These are phyloP conservation scores for Ornithoptera priamus DNA, from an alignment of 2,888 invertebrate genomes.

Conservation along the genomic window DNA sequence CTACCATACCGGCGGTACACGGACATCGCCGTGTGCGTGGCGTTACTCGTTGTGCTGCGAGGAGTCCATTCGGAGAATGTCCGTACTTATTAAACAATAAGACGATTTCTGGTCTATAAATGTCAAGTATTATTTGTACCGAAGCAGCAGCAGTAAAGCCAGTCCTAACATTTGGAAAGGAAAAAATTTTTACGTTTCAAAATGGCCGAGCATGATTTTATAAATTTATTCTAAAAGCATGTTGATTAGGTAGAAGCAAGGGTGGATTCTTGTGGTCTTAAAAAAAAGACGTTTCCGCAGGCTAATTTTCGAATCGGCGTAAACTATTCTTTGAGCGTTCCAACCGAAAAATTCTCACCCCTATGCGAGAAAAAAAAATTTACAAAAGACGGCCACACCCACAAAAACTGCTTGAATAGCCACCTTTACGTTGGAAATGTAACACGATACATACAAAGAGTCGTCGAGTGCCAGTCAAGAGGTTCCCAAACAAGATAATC, in stretches of 20 bases:
- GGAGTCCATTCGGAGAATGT: conserved; percentile 8
- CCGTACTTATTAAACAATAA: conserved; percentile 18
- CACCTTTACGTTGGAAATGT: conserved; percentile 60
- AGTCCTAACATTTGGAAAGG: too few relatives aligned
- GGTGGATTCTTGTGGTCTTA: neutral
- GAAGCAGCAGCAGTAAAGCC: too few relatives aligned
- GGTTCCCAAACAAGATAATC: conserved; percentile 78
- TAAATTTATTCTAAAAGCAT: too few relatives aligned
- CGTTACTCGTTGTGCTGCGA: conserved; percentile 30
- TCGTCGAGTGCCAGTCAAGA: conserved; percentile 73
- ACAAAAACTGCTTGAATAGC: conserved; percentile 69
- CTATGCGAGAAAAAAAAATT: conserved; percentile 45
- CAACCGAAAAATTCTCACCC: conserved; percentile 63
- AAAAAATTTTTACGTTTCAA: too few relatives aligned
- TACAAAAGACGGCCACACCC: conserved; percentile 62
- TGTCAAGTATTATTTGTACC: conserved; percentile 17
- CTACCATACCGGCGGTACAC: conserved; percentile 29
- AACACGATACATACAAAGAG: conserved; percentile 69
- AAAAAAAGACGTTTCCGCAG: conserved; percentile 8
- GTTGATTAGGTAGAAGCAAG: too few relatives aligned
- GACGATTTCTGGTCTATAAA: conserved; percentile 25
- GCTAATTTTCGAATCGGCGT: conserved; percentile 30
- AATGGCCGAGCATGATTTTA: too few relatives aligned
- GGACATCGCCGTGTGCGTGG: conserved; percentile 24
- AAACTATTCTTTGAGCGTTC: conserved; percentile 45